Percentiles rank a stretch among this genome's conserved stretches.
Evolutionary conservation across 2,113 vertebrate species (phyloP).

Genomic region (Pseudorectes ferrugineus): DNA sequence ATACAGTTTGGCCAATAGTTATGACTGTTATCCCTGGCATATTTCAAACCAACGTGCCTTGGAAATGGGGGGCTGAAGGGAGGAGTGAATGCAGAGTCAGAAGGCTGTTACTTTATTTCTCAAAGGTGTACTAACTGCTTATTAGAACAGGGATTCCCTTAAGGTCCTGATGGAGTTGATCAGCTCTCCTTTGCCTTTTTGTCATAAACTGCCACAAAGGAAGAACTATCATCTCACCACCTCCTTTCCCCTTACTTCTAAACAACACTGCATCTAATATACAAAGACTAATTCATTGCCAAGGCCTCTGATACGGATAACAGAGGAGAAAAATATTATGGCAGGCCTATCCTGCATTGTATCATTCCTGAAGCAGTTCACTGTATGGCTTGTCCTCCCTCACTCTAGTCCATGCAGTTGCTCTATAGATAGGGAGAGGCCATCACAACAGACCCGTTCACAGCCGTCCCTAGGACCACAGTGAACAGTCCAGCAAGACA

Average conservation of each 20-base stretch:
- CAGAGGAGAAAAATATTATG: not conserved
- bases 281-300: not conserved
- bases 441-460: not conserved
- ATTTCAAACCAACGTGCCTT: not conserved
- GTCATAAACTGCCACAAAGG: not conserved
- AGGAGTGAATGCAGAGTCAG: not conserved
- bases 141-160: not conserved
- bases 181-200: not conserved
- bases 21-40: not conserved
- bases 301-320: not conserved
- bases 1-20: not conserved
- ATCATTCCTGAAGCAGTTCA: not conserved
- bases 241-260: not conserved
- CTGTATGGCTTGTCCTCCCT: not conserved
- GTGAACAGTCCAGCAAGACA: not conserved
- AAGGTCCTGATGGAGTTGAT: not conserved
- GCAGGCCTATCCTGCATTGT: not conserved
- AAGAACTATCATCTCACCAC: not conserved
- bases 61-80: not conserved
- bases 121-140: not conserved
- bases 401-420: not conserved
- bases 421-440: not conserved
- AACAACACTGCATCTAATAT: not conserved
- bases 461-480: not conserved
- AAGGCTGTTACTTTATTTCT: not conserved